Conservation (phyloP, 64 coral and sea anemone genomes). For the Porites australiensis region DNA sequence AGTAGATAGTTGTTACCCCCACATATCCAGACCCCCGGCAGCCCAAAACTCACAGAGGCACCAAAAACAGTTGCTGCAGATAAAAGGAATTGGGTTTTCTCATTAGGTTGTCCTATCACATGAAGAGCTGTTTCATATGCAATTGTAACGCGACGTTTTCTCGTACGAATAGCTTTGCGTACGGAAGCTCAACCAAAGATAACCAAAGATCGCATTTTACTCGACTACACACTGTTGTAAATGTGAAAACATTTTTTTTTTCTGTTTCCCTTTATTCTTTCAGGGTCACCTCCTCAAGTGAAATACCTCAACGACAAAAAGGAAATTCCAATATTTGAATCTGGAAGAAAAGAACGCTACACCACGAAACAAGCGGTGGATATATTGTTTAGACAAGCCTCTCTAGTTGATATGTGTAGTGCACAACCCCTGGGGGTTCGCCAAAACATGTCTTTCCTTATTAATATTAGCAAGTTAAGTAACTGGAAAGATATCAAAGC, state of each 20-base stretch:
- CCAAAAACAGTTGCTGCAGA: too few relatives aligned
- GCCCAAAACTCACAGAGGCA: too few relatives aligned
- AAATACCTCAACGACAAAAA: conserved; percentile 3
- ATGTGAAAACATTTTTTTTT: background rate
- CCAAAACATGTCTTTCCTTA: conserved; percentile 12
- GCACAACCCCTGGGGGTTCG: conserved; percentile 5
- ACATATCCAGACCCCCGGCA: too few relatives aligned
- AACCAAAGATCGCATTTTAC: background rate
- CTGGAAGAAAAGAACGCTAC: conserved; percentile 4
- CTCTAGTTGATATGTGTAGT: conserved; percentile 8
- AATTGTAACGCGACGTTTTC: too few relatives aligned
- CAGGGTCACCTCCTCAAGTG: background rate
- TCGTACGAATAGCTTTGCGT: too few relatives aligned
- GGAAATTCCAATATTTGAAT: background rate
- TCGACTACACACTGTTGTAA: background rate
- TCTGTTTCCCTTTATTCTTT: background rate
- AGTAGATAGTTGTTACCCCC: too few relatives aligned
- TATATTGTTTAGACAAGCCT: background rate
- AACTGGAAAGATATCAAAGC: conserved; percentile 26
- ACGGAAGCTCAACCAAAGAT: too few relatives aligned
- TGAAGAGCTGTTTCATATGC: too few relatives aligned
- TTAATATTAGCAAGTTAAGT: background rate
- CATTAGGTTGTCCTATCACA: too few relatives aligned
- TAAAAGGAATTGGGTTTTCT: too few relatives aligned
- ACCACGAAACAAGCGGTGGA: background rate